Evolutionary conservation across 2,888 invertebrate genomes (phyloP).

Genomic region (Merodon equestris): DNA sequence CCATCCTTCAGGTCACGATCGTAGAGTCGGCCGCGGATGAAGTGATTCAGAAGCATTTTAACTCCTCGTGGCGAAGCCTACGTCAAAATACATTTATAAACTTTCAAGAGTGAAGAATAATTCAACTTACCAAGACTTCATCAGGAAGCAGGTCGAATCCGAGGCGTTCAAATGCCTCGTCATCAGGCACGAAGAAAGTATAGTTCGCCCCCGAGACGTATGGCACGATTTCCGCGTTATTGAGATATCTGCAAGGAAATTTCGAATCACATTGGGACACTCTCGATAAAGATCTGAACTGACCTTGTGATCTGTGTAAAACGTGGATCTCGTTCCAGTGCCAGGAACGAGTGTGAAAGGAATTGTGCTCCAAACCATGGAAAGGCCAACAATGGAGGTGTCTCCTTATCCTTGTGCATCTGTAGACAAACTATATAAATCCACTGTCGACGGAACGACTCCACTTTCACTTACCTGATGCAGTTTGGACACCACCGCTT

Average conservation of each 20-base stretch:
- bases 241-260: slow-evolving; percentile 82
- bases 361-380: slow-evolving; percentile 85
- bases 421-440: too few species aligned
- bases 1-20: slow-evolving; percentile 82
- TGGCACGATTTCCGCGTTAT: slow-evolving; percentile 82
- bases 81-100: slow-evolving; percentile 47
- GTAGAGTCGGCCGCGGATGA: slow-evolving; percentile 82
- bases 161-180: slow-evolving; percentile 83
- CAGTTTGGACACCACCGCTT: slow-evolving; percentile 82
- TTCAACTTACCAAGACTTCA: slow-evolving; percentile 77
- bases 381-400: slow-evolving; percentile 83
- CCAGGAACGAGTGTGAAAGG: slow-evolving; percentile 82
- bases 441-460: too few species aligned
- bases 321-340: slow-evolving; percentile 81
- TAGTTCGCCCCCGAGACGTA: slow-evolving; percentile 83
- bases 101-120: background rate
- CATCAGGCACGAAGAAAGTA: slow-evolving; percentile 86
- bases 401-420: slow-evolving; percentile 83
- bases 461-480: slow-evolving; percentile 79
- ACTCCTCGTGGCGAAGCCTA: slow-evolving; percentile 81
- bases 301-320: slow-evolving; percentile 81
- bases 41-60: slow-evolving; percentile 82
- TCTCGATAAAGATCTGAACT: background rate
- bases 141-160: slow-evolving; percentile 82
- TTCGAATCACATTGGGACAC: too few species aligned